A percentile compares a stretch with the other conserved stretches of the same genome.
Evolutionary conservation across 2,888 invertebrate genomes (phyloP).

Genomic region (Pecten maximus): DNA sequence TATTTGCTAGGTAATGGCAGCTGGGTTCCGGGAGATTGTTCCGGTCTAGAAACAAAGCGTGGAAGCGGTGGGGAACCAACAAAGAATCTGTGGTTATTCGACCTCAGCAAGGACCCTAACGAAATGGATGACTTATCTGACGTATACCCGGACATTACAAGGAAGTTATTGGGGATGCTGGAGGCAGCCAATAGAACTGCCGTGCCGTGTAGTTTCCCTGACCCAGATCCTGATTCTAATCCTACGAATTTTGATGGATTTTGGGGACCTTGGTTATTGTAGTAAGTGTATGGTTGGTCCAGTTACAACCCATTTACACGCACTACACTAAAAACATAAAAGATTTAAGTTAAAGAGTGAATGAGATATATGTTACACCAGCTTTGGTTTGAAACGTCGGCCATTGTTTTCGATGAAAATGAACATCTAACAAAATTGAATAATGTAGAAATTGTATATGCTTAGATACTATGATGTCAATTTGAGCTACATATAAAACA

Average conservation of each 20-base stretch:
- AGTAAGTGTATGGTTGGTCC: neutral
- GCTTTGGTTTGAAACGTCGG: too few relatives aligned
- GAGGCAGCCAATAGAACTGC: conserved; percentile 73
- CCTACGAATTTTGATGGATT: conserved; percentile 75
- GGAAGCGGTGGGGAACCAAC: neutral
- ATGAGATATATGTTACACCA: too few relatives aligned
- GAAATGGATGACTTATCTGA: conserved; percentile 75
- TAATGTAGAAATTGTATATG: too few relatives aligned
- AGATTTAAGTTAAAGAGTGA: too few relatives aligned
- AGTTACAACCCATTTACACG: too few relatives aligned
- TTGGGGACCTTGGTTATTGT: conserved; percentile 79
- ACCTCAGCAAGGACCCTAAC: conserved; percentile 76
- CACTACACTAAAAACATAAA: too few relatives aligned
- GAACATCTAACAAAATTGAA: too few relatives aligned
- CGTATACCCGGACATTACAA: conserved; percentile 67
- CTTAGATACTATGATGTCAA: too few relatives aligned
- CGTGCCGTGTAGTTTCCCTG: conserved; percentile 77
- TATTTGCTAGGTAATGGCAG: conserved; percentile 72
- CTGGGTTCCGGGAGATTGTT: conserved; percentile 71
- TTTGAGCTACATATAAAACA: too few relatives aligned
- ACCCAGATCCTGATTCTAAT: conserved; percentile 70
- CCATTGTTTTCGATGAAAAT: too few relatives aligned
- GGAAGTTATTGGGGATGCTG: conserved; percentile 69
- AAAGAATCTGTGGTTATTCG: conserved; percentile 80
- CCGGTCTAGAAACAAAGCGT: neutral